These are phyloP conservation scores for Globia sparganii DNA, from an alignment of 2,888 invertebrate genomes.

Conservation along the genomic window DNA sequence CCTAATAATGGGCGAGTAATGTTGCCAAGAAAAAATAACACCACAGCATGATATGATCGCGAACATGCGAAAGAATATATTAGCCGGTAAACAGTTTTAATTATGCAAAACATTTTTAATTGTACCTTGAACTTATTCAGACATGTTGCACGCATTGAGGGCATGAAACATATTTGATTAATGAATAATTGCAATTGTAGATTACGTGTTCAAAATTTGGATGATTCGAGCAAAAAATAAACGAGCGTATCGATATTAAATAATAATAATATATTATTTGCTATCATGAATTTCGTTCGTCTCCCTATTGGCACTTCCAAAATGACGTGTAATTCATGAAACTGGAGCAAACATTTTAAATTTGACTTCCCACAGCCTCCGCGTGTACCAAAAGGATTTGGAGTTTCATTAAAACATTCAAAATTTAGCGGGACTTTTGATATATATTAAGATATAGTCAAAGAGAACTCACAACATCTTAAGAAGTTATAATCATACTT, in stretches of 20 bases:
- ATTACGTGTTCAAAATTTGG: conserved; percentile 37
- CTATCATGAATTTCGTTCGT: conserved; percentile 8
- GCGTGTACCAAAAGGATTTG: conserved; percentile 65
- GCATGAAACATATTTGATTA: conserved; percentile 61
- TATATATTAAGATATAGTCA: conserved; percentile 71
- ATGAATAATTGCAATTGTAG: conserved; percentile 49
- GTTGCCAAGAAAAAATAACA: conserved; percentile 77
- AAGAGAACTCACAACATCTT: conserved; percentile 79
- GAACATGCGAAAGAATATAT: conserved; percentile 83
- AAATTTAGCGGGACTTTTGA: conserved; percentile 68
- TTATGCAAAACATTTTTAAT: conserved; percentile 81
- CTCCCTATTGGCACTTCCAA: conserved; percentile 37
- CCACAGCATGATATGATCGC: conserved; percentile 81
- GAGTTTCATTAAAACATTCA: conserved; percentile 69
- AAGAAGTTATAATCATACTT: conserved; percentile 86
- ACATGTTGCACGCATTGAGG: conserved; percentile 68
- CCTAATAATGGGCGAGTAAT: conserved; percentile 83
- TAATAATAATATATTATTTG: too few relatives aligned
- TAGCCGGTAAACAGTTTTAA: conserved; percentile 82
- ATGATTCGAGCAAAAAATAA: conserved; percentile 29
- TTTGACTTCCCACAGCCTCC: conserved; percentile 50
- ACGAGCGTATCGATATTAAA: conserved; percentile 12
- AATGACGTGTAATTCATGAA: conserved; percentile 48
- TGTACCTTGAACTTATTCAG: conserved; percentile 83
- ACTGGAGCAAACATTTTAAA: conserved; percentile 57